Conservation (phyloP, 2,113 vertebrate genomes). For the Pteruthius melanotis region DNA sequence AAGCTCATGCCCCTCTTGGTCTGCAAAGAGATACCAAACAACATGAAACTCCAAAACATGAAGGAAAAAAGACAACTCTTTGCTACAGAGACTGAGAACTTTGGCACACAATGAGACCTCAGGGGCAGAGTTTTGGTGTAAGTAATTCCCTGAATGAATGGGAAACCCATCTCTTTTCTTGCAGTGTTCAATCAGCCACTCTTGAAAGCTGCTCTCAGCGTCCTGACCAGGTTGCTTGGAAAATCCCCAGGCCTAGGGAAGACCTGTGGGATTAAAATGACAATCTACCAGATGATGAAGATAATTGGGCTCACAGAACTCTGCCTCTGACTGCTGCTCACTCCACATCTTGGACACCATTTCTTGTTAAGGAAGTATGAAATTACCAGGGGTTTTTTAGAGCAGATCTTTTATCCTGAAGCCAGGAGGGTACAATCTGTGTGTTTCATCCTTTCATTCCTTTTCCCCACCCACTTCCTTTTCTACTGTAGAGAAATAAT, state of each 20-base stretch:
- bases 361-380: not conserved
- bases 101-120: rapidly evolving
- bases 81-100: rapidly evolving
- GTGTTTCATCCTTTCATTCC: constrained; percentile 23
- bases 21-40: not conserved
- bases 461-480: constrained; percentile 45
- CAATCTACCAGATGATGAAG: not conserved
- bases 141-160: not conserved
- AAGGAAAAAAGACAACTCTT: not conserved
- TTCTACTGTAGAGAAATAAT: not conserved
- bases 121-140: not conserved
- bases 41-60: not conserved
- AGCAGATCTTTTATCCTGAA: constrained; percentile 4
- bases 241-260: not conserved
- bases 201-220: not conserved
- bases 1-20: not conserved
- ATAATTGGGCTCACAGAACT: not conserved
- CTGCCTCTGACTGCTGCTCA: not conserved
- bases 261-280: not conserved
- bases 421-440: not conserved
- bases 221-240: not conserved
- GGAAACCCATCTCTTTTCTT: not conserved
- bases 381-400: not conserved
- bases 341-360: not conserved
- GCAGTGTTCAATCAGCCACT: not conserved